These are phyloP conservation scores for Trichogramma evanescens DNA, from an alignment of 2,888 invertebrate genomes.

Conservation along the genomic window DNA sequence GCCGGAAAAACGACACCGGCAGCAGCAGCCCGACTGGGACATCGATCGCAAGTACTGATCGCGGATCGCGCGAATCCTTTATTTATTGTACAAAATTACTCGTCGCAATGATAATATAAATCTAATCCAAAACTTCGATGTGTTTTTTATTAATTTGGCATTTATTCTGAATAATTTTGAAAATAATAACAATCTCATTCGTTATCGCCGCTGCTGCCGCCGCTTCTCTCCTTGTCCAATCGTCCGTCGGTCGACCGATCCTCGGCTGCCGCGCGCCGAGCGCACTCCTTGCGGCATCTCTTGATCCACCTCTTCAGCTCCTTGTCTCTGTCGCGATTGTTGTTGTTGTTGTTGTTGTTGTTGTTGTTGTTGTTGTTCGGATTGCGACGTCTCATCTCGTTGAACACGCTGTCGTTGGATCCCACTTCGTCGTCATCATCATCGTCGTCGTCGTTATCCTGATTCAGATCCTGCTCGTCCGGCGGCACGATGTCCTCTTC, in stretches of 20 bases:
- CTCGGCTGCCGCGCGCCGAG: not conserved
- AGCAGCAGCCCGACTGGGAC: not conserved
- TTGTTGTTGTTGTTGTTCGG: not conserved
- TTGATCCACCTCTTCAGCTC: constrained; percentile 29
- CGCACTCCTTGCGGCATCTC: constrained; percentile 26
- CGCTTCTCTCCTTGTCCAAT: too few species aligned
- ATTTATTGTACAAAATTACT: too few species aligned
- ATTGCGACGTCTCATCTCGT: not conserved
- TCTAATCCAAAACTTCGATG: too few species aligned
- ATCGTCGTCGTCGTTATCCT: not conserved
- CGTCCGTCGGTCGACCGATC: too few species aligned
- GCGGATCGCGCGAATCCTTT: too few species aligned
- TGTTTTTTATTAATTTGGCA: too few species aligned
- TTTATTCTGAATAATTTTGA: too few species aligned
- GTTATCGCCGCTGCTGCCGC: too few species aligned
- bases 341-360: not conserved
- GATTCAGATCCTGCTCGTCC: not conserved
- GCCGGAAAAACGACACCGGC: not conserved
- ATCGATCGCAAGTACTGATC: too few species aligned
- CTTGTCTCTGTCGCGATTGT: constrained; percentile 1
- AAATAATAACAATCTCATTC: too few species aligned
- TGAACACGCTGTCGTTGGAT: not conserved
- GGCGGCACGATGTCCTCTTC: not conserved
- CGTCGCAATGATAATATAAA: too few species aligned
- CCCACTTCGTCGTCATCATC: not conserved